Evolutionary conservation across 2,797 vertebrate genomes (phyloP), one percentile per base, ranked within the genome.

Genomic region (Caiman crocodilus): DNA sequence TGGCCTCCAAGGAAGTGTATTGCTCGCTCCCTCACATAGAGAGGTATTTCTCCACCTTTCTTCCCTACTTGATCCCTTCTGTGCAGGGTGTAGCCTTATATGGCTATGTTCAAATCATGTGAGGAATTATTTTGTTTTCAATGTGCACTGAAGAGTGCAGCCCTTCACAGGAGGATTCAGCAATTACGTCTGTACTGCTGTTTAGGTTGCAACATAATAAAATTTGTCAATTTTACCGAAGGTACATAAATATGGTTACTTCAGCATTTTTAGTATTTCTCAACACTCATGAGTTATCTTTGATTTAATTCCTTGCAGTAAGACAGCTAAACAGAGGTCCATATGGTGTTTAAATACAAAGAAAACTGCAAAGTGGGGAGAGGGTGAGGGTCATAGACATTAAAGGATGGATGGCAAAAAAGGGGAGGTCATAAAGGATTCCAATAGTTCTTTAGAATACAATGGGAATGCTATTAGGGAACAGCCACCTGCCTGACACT

Each of bases 101-200:
- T 50, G 42, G 42, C 42, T 50, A 50, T 50, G 10, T 50, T 50
- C 42, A 50, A 50, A 50, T 50, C 10, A 10, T 50, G 42, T 50
- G 42, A 50, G 42, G 42, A 50, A 50, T 50, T 50, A 50, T 50
- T 50, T 50, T 50, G 42, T 50, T 50, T 50, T 81, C 63, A 61
- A 57, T 59, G 60, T 61, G 32, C 61, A n/a, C n/a, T 23, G 9
- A 74, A 8, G 3, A 30, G 25, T 55, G 64, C 55, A n/a, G 11
- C 9, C 7, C 32, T 63, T 65, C 69, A 83, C 16, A 73, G 55
- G 61, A 58, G 74, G 28, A 12, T 17, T 82, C 55, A 58, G n/a
- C n/a, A 13, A 11, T 3, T 61, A 61, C 79, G 57, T 4, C 78
- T 42, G 74, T 26, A 16, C 10, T 59, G n/a, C 0, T 1, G 13